A percentile compares a stretch with the other conserved stretches of the same genome.
Evolutionary conservation across 2,888 invertebrate species (phyloP).

Genomic region (Alitta virens): DNA sequence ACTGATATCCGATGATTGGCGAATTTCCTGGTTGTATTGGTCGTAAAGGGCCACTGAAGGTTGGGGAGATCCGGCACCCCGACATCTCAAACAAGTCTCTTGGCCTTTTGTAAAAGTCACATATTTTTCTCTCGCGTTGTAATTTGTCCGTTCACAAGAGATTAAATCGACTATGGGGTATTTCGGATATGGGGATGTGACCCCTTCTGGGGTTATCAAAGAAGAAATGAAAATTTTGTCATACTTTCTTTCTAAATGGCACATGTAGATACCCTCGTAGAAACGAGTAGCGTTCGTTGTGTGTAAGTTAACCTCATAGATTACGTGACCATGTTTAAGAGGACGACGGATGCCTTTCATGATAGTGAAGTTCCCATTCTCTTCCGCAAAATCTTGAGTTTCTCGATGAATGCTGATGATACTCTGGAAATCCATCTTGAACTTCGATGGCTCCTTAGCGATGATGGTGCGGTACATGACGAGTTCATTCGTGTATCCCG

Average conservation of each 20-base stretch:
- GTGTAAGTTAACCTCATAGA: constrained; percentile 8
- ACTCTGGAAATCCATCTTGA: constrained; percentile 11
- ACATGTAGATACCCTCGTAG: constrained; percentile 9
- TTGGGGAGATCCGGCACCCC: constrained; percentile 9
- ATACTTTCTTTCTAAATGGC: constrained; percentile 6
- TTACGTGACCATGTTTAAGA: constrained; percentile 4
- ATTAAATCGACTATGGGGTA: constrained; percentile 4
- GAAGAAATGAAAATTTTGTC: constrained; percentile 11
- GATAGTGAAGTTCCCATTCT: constrained; percentile 4
- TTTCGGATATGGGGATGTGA: constrained; percentile 6
- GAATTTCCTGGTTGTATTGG: not conserved
- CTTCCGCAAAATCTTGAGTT: constrained; percentile 14
- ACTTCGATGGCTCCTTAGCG: not conserved
- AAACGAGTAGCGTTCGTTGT: constrained; percentile 2
- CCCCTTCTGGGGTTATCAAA: not conserved
- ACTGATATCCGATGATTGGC: constrained; percentile 9
- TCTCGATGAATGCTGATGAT: constrained; percentile 10
- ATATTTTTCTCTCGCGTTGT: not conserved
- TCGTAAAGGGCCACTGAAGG: constrained; percentile 7
- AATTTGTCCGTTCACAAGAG: constrained; percentile 12
- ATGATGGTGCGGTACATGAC: constrained; percentile 5
- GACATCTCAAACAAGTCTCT: constrained; percentile 13
- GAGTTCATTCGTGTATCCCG: constrained; percentile 7
- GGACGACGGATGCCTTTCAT: constrained; percentile 6
- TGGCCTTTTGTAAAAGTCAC: constrained; percentile 13